These are phyloP conservation scores for Maniola jurtina DNA, from an alignment of 1,140 invertebrate species.

Conservation along the genomic window DNA sequence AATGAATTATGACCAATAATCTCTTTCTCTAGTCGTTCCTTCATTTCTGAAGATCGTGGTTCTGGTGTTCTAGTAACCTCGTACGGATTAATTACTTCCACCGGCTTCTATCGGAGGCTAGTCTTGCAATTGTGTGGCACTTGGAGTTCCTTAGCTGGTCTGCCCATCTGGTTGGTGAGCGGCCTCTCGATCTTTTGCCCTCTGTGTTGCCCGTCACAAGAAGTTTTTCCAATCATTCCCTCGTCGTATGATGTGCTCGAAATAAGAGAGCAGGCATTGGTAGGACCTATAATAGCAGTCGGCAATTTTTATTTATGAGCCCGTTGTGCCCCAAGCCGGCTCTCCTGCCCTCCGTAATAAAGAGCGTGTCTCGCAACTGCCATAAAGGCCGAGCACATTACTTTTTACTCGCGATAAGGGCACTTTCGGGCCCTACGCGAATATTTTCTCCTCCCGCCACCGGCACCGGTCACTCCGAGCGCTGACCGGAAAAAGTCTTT, in stretches of 20 bases:
- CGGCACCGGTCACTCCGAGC: conserved; percentile 34
- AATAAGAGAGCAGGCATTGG: neutral
- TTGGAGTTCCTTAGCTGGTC: too few relatives aligned
- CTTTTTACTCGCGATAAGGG: conserved; percentile 76
- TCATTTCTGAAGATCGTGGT: too few relatives aligned
- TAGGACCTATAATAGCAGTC: too few relatives aligned
- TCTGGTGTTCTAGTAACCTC: too few relatives aligned
- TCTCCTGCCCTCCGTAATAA: conserved; percentile 63
- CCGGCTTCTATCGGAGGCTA: too few relatives aligned
- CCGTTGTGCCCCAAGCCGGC: conserved; percentile 30
- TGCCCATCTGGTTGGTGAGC: too few relatives aligned
- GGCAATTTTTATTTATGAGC: conserved; percentile 5
- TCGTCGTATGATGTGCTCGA: neutral
- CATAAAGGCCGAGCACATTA: conserved; percentile 75
- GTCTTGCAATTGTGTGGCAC: too few relatives aligned
- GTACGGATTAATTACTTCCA: too few relatives aligned
- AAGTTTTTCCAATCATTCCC: neutral
- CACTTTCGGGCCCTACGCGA: conserved; percentile 46
- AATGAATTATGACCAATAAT: too few relatives aligned
- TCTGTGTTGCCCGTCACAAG: too few relatives aligned
- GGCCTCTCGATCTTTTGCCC: too few relatives aligned
- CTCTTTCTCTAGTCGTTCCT: too few relatives aligned
- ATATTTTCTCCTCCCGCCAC: conserved; percentile 46
- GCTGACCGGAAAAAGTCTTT: conserved; percentile 61
- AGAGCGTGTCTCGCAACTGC: conserved; percentile 75